phyloP scores from a whole-genome alignment of 2,888 invertebrate species.

The Gasteruption jaculator region DNA sequence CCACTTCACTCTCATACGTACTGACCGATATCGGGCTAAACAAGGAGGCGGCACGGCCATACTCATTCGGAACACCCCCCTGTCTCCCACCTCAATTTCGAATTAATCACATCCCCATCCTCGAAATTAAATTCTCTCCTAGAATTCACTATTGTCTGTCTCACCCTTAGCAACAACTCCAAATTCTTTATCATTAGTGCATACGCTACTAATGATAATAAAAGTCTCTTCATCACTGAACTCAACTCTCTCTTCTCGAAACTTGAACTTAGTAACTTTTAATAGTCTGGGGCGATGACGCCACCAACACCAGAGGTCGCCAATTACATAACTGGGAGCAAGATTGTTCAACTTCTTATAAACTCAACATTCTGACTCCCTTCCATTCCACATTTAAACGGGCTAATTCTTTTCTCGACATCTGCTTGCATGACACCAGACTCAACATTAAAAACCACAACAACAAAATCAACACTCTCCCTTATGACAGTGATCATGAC shows the following conservation, averaged over 20 bases:
- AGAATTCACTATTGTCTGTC: slow-evolving; percentile 16
- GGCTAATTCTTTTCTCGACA: slow-evolving; percentile 12
- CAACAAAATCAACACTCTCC: neutral
- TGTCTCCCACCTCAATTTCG: too few relatives aligned
- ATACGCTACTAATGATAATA: slow-evolving; percentile 11
- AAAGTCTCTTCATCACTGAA: slow-evolving; percentile 10
- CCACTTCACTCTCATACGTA: too few relatives aligned
- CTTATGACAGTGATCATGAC: slow-evolving; percentile 18
- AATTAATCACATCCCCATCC: slow-evolving; percentile 1
- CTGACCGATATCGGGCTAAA: too few relatives aligned
- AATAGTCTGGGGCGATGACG: slow-evolving; percentile 4
- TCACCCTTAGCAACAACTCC: neutral
- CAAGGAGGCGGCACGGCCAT: too few relatives aligned
- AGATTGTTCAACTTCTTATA: neutral
- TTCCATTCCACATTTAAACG: slow-evolving; percentile 11
- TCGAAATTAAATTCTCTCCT: slow-evolving; percentile 1
- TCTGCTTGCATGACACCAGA: slow-evolving; percentile 13
- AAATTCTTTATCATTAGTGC: slow-evolving; percentile 13
- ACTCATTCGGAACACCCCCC: slow-evolving; percentile 10
- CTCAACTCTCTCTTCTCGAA: slow-evolving; percentile 3
- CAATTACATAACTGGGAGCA: slow-evolving; percentile 8
- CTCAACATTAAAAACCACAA: neutral
- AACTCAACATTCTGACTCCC: slow-evolving; percentile 3
- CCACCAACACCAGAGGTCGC: slow-evolving; percentile 6
- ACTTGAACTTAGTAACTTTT: slow-evolving; percentile 2